A percentile compares a stretch with the other conserved stretches of the same genome.
phyloP scores from a whole-genome alignment of 2,797 vertebrate species.

The Pogoniulus pusillus region DNA sequence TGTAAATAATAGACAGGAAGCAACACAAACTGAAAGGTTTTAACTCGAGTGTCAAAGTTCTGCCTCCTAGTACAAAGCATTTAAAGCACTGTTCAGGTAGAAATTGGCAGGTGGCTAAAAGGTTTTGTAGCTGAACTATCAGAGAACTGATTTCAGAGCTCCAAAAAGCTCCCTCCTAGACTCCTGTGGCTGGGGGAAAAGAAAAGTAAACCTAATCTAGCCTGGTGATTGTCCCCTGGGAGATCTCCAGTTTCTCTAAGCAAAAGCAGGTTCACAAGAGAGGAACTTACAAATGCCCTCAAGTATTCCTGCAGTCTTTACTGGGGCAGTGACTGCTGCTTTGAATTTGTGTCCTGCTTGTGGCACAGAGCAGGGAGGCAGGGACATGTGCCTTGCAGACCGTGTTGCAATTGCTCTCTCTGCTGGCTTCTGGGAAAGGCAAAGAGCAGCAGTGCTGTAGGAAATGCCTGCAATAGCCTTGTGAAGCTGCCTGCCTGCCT shows the following conservation, averaged over 20 bases:
- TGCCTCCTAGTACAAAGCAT: background rate
- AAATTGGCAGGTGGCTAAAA: background rate
- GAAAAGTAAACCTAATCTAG: background rate
- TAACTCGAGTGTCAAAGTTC: background rate
- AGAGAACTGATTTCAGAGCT: background rate
- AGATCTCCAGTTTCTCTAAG: background rate
- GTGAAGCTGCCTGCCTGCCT: background rate
- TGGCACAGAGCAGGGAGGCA: background rate
- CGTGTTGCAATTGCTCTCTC: background rate
- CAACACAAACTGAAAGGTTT: background rate
- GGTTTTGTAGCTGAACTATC: background rate
- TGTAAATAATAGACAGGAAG: background rate
- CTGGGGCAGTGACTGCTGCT: background rate
- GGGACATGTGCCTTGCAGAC: background rate
- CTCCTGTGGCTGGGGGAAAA: background rate
- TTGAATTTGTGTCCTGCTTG: background rate
- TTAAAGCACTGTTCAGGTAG: background rate
- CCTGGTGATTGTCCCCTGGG: background rate
- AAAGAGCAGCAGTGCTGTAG: background rate
- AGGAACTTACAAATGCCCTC: background rate
- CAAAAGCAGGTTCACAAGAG: background rate
- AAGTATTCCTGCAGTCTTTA: background rate
- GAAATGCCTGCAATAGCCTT: background rate
- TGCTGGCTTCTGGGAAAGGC: background rate
- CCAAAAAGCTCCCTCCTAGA: background rate